Percentiles rank a stretch among this genome's conserved stretches.
Evolutionary conservation across 2,888 invertebrate genomes (phyloP).

Genomic region (Prosapia bicincta): DNA sequence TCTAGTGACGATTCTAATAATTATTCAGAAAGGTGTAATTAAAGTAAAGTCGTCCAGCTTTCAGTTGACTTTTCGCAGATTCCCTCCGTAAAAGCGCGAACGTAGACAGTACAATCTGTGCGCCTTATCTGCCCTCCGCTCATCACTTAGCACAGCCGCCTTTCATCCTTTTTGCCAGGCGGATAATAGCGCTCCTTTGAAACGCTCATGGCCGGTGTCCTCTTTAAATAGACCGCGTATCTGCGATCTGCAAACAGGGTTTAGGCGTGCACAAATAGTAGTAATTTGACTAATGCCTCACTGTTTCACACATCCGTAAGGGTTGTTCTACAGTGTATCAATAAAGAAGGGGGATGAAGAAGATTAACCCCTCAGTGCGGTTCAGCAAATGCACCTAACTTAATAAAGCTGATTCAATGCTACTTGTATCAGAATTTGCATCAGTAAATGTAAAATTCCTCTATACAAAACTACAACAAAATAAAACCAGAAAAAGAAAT

Average conservation of each 20-base stretch:
- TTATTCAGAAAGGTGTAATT: no score
- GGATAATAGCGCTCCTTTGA: not conserved
- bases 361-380: no score
- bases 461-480: no score
- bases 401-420: no score
- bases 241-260: not conserved
- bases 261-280: not conserved
- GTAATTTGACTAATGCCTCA: constrained; percentile 23
- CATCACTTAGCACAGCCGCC: constrained; percentile 24
- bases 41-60: no score
- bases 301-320: not conserved
- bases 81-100: not conserved
- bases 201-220: not conserved
- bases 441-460: no score
- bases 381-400: no score
- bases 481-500: no score
- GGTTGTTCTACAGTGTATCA: not conserved
- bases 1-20: no score
- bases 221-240: constrained; percentile 7
- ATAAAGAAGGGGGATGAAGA: no score
- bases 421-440: no score
- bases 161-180: constrained; percentile 6
- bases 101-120: not conserved
- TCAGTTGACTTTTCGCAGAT: no score
- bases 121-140: not conserved